Evolutionary conservation across 2,797 vertebrate genomes (phyloP), one percentile per base, ranked within the genome.

Genomic region (Choloepus didactylus): DNA sequence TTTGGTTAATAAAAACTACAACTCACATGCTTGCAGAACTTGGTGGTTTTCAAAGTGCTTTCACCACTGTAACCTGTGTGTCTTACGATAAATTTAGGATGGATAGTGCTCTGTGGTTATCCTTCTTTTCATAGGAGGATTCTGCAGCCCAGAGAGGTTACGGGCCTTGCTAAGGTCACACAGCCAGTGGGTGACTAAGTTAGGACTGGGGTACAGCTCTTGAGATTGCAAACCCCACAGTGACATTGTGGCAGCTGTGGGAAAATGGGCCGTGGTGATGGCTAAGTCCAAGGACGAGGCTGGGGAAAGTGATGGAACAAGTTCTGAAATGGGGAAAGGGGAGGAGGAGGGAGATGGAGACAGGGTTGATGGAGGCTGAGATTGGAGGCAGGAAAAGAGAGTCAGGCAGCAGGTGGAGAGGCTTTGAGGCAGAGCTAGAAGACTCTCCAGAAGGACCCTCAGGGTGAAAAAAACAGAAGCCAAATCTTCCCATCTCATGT

Each of bases 181-280:
- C 16, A 4, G 82, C 75, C 70, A 77, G n/a, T 25, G 46, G 56
- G 51, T 87, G 59, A 85, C 41, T 82, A 75, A 67, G 49, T 0
- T 94, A 87, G 91, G 86, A 73, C 67, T 84, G 12, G 23, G 93
- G 93, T 73, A 84, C 92, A 92, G 56, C 69, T 88, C 70, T 27
- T 60, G 72, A 87, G 80, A 91, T 31, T 27, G 92, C 72, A 88
- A 82, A 69, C 72, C 31, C n/a, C 84, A 85, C 18, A 27, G 76
- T 14, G 35, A 59, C 83, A 35, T 27, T 87, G 84, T 44, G 2
- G 70, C 56, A 87, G 60, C 86, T 81, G 72, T 62, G 25, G 25
- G 91, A 25, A 86, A 84, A 62, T 25, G n/a, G 49, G 83, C 9
- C 62, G 41, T n/a, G 23, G 31, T 46, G 81, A n/a, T n/a, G 80